phyloP scores from a whole-genome alignment of 2,888 invertebrate genomes.

The Amiota communis region DNA sequence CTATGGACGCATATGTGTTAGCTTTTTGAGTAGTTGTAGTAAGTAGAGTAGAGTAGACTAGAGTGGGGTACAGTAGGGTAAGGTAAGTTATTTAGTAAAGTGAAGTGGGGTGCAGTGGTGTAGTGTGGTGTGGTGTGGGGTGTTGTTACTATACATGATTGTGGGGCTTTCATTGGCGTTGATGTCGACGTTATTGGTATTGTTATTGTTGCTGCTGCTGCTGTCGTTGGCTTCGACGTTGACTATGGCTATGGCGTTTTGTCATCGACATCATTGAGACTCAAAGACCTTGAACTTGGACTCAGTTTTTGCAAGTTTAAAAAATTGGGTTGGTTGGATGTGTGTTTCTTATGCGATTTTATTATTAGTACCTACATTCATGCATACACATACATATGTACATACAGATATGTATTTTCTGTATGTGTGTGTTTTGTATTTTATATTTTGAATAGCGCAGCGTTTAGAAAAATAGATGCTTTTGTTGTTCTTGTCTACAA shows the following conservation, averaged over 20 bases:
- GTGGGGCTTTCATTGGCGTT: no score
- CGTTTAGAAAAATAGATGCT: conserved; percentile 18
- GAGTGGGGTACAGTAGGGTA: no score
- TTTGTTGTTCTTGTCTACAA: conserved; percentile 23
- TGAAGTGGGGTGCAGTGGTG: background rate
- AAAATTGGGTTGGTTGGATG: conserved; percentile 49
- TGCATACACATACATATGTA: no score
- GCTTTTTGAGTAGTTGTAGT: no score
- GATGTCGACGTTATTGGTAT: no score
- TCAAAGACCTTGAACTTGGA: conserved; percentile 70
- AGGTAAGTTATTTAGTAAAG: no score
- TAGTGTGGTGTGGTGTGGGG: no score
- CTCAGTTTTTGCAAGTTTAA: conserved; percentile 60
- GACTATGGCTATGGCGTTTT: background rate
- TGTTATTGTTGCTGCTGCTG: no score
- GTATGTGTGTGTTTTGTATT: background rate
- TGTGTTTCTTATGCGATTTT: conserved; percentile 20
- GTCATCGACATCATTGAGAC: conserved; percentile 48
- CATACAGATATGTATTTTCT: background rate
- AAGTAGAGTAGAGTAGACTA: no score
- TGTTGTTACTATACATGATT: no score
- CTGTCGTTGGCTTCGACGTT: no score
- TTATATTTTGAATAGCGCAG: conserved; percentile 51
- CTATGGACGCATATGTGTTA: background rate
- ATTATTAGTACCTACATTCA: no score